Base-by-base conservation (phyloP, 1,140 invertebrate genomes). In the Halesus radiatus region DNA sequence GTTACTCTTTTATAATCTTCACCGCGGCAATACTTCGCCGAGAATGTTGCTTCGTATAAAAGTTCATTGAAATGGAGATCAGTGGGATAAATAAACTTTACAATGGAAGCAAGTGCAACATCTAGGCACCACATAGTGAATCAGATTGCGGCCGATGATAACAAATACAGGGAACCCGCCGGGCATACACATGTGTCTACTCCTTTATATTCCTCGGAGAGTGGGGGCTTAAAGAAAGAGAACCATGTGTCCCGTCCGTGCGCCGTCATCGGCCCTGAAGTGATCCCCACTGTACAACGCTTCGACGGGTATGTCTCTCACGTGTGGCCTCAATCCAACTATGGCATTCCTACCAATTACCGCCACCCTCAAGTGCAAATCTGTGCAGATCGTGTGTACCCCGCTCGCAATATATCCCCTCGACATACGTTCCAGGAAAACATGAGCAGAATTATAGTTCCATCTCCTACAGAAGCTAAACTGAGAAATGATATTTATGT, bases 341-440 rank as follows among this genome's bases (percentile, higher is more conserved):
- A 56, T 3, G 32, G 70, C 32, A 45, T 8, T 60, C 6, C 79
- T 15, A 15, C 58, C 15, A 74, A 68, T 8, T 70, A 72, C 37
- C 56, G 50, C 18, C 62, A 29, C 13, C 32, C 54, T 22, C 76
- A 60, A 15, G 58, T 37, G 23, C 85, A 84, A 70, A 88, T 87
- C 78, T 80, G 86, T 68, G 68, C 85, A 23, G 86, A 87, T 23
- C 88, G 86, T 80, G 84, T 86, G 64, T 84, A 84, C 37, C 86
- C 86, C 73, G 83, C 86, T 64, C 86, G 88, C 84, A 89, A 89
- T 84, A 90, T 90, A 86, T 90, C 89, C 79, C 89, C 89, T 37
- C 85, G 89, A 86, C 87, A 88, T 85, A 90, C 89, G 84, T 90
- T 88, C 84, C 88, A 89, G 86, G 89, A 90, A 84, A 90, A 89